These are phyloP conservation scores for Ginglymostoma cirratum DNA, from an alignment of 2,113 vertebrate species.

Conservation along the genomic window DNA sequence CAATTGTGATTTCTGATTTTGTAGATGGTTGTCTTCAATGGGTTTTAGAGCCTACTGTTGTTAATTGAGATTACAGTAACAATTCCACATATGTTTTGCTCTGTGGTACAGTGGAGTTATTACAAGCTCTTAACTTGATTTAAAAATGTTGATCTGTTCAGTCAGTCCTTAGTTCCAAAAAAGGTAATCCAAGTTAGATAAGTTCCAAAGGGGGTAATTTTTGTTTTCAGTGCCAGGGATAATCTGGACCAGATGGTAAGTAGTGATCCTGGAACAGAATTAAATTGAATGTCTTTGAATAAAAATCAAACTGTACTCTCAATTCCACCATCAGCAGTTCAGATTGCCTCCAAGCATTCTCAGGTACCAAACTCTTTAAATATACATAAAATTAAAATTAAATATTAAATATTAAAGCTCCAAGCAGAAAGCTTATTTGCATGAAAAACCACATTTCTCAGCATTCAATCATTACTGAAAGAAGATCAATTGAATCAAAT, in stretches of 20 bases:
- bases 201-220: background rate
- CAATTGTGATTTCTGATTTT: background rate
- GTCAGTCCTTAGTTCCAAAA: background rate
- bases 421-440: background rate
- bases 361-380: background rate
- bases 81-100: background rate
- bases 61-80: background rate
- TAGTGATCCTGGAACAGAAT: background rate
- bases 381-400: no score
- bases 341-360: background rate
- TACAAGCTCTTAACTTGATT: background rate
- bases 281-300: no score
- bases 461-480: background rate
- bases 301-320: background rate
- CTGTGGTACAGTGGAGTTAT: background rate
- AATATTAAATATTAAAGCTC: no score
- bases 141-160: background rate
- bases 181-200: background rate
- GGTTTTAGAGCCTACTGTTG: background rate
- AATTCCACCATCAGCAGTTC: no score
- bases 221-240: background rate
- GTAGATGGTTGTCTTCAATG: background rate
- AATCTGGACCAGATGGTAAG: background rate
- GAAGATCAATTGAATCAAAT: background rate
- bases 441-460: background rate